Percentiles rank a stretch among this genome's conserved stretches.
Evolutionary conservation across 2,797 vertebrate genomes (phyloP).

Genomic region (Scolopax bukidnonensis): DNA sequence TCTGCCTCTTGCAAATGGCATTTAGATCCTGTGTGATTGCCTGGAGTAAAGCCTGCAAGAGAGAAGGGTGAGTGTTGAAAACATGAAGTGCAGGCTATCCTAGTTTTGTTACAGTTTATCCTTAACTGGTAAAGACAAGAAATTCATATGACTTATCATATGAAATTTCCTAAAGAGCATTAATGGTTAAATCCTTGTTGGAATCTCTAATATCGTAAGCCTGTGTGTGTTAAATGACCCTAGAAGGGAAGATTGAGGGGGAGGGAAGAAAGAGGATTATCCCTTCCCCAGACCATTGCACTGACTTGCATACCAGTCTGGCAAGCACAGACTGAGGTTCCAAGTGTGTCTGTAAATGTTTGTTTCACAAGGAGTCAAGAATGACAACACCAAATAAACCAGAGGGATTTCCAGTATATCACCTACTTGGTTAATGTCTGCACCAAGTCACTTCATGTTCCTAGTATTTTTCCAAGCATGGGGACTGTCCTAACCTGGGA

Average conservation of each 20-base stretch:
- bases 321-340: slow-evolving; percentile 28
- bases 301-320: slow-evolving; percentile 66
- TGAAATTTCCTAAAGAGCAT: slow-evolving; percentile 77
- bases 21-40: neutral
- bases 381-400: slow-evolving; percentile 60
- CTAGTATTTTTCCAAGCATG: neutral
- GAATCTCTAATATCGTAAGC: slow-evolving; percentile 80
- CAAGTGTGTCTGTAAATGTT: slow-evolving; percentile 61
- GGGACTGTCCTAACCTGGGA: neutral
- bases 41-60: neutral
- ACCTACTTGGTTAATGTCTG: slow-evolving; percentile 28
- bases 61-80: neutral
- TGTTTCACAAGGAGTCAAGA: slow-evolving; percentile 63
- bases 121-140: slow-evolving; percentile 20
- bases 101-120: slow-evolving; percentile 6
- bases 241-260: slow-evolving; percentile 60
- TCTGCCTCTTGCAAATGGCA: neutral
- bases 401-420: slow-evolving; percentile 59
- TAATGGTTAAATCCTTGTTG: slow-evolving; percentile 87
- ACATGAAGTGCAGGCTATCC: neutral
- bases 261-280: slow-evolving; percentile 65
- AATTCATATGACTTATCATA: slow-evolving; percentile 70
- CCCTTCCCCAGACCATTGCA: slow-evolving; percentile 60
- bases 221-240: slow-evolving; percentile 73
- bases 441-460: slow-evolving; percentile 14